phyloP scores from a whole-genome alignment of 35 echinoderm and acorn worm species.

The Heliocidaris erythrogramma region DNA sequence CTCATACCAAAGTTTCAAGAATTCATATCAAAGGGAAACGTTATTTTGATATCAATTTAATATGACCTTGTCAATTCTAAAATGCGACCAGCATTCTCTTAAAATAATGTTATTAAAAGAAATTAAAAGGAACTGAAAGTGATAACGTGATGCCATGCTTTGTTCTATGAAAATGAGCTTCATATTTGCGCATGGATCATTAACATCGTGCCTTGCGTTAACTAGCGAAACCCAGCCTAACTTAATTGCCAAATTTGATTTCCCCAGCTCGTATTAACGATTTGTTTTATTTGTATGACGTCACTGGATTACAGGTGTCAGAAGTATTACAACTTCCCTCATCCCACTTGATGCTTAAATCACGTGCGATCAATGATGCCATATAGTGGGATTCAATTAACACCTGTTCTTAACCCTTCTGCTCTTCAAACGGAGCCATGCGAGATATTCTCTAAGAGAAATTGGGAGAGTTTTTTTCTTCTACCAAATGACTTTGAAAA shows the following conservation, averaged over 20 bases:
- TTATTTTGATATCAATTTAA: too few species aligned
- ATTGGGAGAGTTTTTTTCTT: too few species aligned
- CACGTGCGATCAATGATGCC: slow-evolving; percentile 8
- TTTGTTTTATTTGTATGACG: slow-evolving; percentile 18
- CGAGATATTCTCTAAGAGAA: too few species aligned
- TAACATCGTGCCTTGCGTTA: neutral
- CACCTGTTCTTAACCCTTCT: neutral
- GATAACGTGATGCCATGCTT: neutral
- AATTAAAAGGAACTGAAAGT: neutral
- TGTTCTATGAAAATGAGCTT: neutral
- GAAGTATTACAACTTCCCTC: neutral
- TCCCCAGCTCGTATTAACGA: neutral
- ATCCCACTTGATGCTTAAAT: neutral
- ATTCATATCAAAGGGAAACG: too few species aligned
- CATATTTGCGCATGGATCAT: neutral
- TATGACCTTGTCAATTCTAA: too few species aligned
- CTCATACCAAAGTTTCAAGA: too few species aligned
- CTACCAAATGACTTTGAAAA: too few species aligned
- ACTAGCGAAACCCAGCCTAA: neutral
- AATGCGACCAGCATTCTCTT: neutral
- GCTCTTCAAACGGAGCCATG: neutral
- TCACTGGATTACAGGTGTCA: neutral
- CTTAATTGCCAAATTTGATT: slow-evolving; percentile 12
- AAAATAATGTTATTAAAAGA: neutral
- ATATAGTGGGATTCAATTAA: neutral